Evolutionary conservation across 37 sponge, comb jelly and placozoan species (phyloP).

Genomic region (Tethya wilhelma): DNA sequence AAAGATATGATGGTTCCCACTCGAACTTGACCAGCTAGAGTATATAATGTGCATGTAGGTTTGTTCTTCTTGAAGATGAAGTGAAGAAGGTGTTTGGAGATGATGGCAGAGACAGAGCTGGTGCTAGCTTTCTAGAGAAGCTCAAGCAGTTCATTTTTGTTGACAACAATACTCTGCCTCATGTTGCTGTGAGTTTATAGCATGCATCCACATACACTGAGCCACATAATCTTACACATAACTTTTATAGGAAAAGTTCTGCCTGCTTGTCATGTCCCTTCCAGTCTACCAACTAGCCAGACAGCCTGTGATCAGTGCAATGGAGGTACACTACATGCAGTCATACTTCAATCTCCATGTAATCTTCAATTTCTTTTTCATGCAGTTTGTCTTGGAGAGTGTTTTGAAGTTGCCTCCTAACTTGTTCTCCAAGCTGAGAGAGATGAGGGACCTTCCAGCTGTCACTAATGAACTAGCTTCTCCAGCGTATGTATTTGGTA

Average conservation of each 20-base stretch:
- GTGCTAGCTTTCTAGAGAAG: background rate
- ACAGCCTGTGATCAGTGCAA: constrained; percentile 41
- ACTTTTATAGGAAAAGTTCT: constrained; percentile 67
- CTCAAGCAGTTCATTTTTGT: constrained; percentile 24
- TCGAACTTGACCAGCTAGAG: background rate
- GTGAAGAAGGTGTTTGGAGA: background rate
- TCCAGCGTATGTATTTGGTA: constrained; percentile 11
- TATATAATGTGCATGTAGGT: constrained; percentile 30
- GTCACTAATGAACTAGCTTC: background rate
- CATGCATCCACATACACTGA: background rate
- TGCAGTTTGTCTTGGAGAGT: constrained; percentile 55
- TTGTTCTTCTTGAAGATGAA: constrained; percentile 18
- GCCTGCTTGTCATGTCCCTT: constrained; percentile 70
- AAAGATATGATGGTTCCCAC: background rate
- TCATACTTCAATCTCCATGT: background rate
- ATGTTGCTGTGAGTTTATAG: constrained; percentile 7
- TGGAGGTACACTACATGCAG: constrained; percentile 39
- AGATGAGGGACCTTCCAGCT: constrained; percentile 30
- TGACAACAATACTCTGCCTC: constrained; percentile 8
- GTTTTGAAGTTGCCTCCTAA: constrained; percentile 36
- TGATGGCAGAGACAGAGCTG: background rate
- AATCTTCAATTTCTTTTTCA: background rate
- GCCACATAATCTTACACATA: background rate
- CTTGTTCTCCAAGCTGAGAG: constrained; percentile 31
- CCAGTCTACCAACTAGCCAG: constrained; percentile 49